Conservation (phyloP, 2,113 vertebrate species). For the Cyprinodon variegatus region DNA sequence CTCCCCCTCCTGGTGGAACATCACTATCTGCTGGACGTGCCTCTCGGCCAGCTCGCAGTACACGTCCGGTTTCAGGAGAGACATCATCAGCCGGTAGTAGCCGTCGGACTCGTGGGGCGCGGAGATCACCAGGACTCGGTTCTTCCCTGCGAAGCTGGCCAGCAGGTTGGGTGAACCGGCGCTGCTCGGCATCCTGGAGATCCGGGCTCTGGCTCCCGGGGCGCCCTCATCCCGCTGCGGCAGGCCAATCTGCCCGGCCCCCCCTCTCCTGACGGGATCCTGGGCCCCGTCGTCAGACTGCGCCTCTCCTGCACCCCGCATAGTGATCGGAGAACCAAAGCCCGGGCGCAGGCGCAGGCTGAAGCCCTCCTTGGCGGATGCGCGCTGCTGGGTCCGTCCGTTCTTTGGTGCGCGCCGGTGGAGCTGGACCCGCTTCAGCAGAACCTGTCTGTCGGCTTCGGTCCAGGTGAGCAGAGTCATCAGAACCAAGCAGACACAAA, state of each 20-base stretch:
- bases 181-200: constrained; percentile 82
- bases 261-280: constrained; percentile 51
- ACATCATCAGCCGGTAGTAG: constrained; percentile 98
- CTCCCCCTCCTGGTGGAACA: constrained; percentile 94
- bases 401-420: constrained; percentile 29
- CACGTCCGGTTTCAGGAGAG: constrained; percentile 91
- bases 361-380: constrained; percentile 20
- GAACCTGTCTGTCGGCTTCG: constrained; percentile 63
- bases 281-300: constrained; percentile 60
- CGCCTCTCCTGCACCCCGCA: constrained; percentile 36
- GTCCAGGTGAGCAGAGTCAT: constrained; percentile 81
- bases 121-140: constrained; percentile 92
- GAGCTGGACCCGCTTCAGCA: constrained; percentile 26
- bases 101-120: constrained; percentile 93
- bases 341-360: constrained; percentile 37
- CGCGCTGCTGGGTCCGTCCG: constrained; percentile 12
- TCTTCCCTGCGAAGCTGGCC: constrained; percentile 94
- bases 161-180: constrained; percentile 90
- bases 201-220: constrained; percentile 76
- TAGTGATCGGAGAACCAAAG: constrained; percentile 62
- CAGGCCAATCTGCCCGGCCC: constrained; percentile 44
- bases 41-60: constrained; percentile 95
- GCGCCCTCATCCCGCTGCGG: constrained; percentile 83
- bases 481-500: constrained; percentile 74
- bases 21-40: constrained; percentile 93